Evolutionary conservation across 53 echinoderm and acorn worm genomes (phyloP).

Genomic region (Antedon mediterranea): DNA sequence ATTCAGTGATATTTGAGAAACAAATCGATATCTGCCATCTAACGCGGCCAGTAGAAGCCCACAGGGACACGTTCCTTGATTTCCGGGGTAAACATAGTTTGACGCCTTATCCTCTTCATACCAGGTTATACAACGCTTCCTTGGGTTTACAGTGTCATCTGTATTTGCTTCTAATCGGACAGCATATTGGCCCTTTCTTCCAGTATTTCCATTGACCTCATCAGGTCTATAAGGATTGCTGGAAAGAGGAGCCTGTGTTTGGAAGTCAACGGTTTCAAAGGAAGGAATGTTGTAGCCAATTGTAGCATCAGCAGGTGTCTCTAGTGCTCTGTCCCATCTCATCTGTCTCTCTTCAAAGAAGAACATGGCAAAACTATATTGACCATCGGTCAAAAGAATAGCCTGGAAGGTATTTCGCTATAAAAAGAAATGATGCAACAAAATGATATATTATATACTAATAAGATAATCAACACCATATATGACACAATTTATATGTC

Average conservation of each 20-base stretch:
- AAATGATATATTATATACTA: no score
- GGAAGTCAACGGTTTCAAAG: background rate
- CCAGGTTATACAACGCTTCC: background rate
- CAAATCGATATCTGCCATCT: background rate
- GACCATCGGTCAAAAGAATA: background rate
- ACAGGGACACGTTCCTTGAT: background rate
- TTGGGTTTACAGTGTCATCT: background rate
- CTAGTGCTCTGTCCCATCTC: background rate
- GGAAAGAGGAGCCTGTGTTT: background rate
- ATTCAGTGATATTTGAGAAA: background rate
- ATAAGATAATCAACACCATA: no score
- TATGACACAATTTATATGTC: no score
- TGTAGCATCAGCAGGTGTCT: background rate
- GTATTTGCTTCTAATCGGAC: background rate
- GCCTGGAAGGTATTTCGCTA: background rate
- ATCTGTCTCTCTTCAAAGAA: background rate
- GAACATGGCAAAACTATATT: background rate
- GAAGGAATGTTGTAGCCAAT: background rate
- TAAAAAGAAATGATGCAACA: background rate
- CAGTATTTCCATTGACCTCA: background rate
- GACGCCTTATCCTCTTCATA: background rate
- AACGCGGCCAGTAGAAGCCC: background rate
- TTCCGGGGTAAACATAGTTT: background rate
- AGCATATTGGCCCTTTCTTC: background rate
- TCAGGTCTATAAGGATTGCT: background rate